phyloP scores from a whole-genome alignment of 2,797 vertebrate genomes.

The Hylomyscus alleni region DNA sequence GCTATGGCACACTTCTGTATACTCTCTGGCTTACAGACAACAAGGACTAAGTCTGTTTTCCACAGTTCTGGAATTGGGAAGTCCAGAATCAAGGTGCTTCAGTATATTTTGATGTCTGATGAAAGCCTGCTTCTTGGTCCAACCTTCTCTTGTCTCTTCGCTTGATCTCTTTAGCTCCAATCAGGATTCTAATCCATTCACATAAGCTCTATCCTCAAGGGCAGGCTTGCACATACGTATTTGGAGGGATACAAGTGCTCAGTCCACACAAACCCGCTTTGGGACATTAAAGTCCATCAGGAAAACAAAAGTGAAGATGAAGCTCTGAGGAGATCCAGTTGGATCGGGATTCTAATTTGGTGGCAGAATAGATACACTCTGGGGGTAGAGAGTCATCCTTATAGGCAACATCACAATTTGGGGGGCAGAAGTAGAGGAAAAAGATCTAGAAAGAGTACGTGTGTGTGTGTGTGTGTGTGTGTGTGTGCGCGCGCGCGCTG shows the following conservation, averaged over 20 bases:
- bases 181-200: neutral
- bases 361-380: neutral
- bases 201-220: neutral
- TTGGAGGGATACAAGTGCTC: neutral
- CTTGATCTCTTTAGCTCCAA: neutral
- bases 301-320: neutral
- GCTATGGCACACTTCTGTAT: neutral
- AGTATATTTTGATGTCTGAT: neutral
- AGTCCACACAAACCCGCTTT: neutral
- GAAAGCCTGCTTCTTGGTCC: no score
- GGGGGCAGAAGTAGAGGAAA: neutral
- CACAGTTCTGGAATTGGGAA: neutral
- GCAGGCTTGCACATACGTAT: neutral
- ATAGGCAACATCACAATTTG: neutral
- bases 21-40: neutral
- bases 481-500: no score
- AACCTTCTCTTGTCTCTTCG: neutral
- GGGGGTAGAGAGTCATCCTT: neutral
- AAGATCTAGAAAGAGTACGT: neutral
- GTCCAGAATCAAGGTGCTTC: neutral
- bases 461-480: neutral
- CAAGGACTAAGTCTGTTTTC: neutral
- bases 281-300: neutral
- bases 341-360: constrained; percentile 3
- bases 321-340: neutral